Evolutionary conservation across 2,113 vertebrate species (phyloP).

Genomic region (Sinosuthora webbiana): DNA sequence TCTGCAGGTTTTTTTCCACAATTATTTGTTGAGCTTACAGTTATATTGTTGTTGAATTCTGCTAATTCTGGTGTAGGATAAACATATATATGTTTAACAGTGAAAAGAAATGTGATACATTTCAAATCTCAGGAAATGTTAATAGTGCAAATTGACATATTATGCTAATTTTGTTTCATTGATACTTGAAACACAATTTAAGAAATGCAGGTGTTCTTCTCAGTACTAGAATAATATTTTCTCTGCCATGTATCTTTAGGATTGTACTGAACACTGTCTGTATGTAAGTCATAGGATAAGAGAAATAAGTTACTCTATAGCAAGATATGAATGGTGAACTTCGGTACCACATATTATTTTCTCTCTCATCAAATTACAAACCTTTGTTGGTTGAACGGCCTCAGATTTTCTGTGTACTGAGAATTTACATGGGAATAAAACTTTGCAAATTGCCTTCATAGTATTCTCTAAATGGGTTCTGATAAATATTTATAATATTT

Average conservation of each 20-base stretch:
- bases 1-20: background rate
- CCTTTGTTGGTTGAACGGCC: background rate
- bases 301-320: background rate
- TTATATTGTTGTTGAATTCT: background rate
- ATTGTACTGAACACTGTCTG: background rate
- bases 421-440: background rate
- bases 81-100: background rate
- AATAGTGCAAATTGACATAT: background rate
- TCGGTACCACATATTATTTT: background rate
- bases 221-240: background rate
- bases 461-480: background rate
- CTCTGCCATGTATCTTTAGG: fast-evolving
- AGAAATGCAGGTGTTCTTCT: background rate
- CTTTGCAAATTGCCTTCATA: background rate
- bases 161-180: background rate
- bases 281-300: background rate
- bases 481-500: constrained; percentile 35
- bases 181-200: background rate
- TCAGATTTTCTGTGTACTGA: background rate
- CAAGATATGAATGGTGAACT: background rate
- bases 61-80: background rate
- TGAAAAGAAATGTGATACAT: background rate
- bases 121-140: background rate
- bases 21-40: background rate
- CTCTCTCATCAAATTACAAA: background rate